Conservation (phyloP, 2,113 vertebrate species). For the Sakesphorus luctuosus region DNA sequence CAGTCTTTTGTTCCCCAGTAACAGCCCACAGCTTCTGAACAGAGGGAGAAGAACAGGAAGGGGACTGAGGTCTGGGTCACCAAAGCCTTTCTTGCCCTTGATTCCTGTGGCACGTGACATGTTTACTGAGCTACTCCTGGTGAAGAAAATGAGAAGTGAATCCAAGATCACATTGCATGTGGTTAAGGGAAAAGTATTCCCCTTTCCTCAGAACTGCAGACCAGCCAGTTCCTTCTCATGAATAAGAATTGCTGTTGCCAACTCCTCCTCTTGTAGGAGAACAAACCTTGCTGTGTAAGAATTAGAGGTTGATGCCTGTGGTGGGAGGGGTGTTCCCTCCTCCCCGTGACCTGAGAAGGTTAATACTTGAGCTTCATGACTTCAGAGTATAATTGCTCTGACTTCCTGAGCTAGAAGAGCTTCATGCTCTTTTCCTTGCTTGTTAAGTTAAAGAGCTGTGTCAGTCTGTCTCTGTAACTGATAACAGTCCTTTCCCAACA, state of each 20-base stretch:
- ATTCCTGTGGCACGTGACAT: not conserved
- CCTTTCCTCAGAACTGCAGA: not conserved
- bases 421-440: constrained; percentile 7
- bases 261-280: not conserved
- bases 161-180: not conserved
- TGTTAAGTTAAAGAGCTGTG: not conserved
- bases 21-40: not conserved
- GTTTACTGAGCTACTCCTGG: not conserved
- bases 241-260: not conserved
- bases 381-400: not conserved
- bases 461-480: not conserved
- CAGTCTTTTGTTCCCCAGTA: not conserved
- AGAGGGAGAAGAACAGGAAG: not conserved
- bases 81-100: not conserved
- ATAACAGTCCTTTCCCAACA: not conserved
- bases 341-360: not conserved
- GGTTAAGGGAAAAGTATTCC: not conserved
- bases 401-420: not conserved
- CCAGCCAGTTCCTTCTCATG: not conserved
- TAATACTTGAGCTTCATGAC: not conserved
- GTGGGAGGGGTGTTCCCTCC: not conserved
- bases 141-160: not conserved
- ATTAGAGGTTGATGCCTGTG: not conserved
- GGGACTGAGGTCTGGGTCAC: not conserved
- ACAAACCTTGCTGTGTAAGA: not conserved